Base-by-base conservation (phyloP, 2,113 vertebrate species). In the Chloropsis cyanopogon region DNA sequence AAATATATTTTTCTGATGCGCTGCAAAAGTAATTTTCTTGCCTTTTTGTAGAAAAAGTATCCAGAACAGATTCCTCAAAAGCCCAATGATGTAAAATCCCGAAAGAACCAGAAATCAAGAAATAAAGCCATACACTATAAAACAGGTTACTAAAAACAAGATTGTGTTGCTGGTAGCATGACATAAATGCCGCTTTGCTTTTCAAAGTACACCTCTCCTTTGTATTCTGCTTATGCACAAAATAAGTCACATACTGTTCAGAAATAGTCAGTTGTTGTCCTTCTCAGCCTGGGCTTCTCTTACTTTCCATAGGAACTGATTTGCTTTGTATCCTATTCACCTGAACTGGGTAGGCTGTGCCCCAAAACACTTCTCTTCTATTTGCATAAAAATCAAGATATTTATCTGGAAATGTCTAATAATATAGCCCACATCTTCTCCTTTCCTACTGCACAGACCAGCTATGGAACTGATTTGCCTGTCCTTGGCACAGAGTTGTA, bases 401-500 rank as follows among this genome's bases (percentile, higher is more conserved):
- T 66, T 93, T 57, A 92, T 31, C 92, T 47, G 76, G 44, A 93
- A 91, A 86, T 24, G 6, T 46, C 18, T 47, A 87, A 94, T 59
- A 76, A 42, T 84, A 72, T 41, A 92, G 39, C 31, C 29, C 69
- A 88, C 54, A 79, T 91, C 71, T 93, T 82, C 18, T 93, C 37
- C 14, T 80, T 60, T 87, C 81, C 66, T 64, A 82, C 28, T 94
- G n/a, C 14, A 25, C 53, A 85, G 46, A 83, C 31, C 60, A 89
- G 56, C 91, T 77, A 50, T 72, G 52, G 82, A 68, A 92, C 8
- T 92, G 72, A 80, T 95, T 96, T 96, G 69, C 44, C 68, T 42
- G 42, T 41, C 84, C 93, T 93, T 92, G 69, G 90, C 90, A 89
- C 42, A 78, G 69, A 68, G 69, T 6, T 68, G 35, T 95, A 93